A percentile compares a stretch with the other conserved stretches of the same genome.
Conservation (phyloP, 2,888 invertebrate species). For the Rotaria socialis region DNA sequence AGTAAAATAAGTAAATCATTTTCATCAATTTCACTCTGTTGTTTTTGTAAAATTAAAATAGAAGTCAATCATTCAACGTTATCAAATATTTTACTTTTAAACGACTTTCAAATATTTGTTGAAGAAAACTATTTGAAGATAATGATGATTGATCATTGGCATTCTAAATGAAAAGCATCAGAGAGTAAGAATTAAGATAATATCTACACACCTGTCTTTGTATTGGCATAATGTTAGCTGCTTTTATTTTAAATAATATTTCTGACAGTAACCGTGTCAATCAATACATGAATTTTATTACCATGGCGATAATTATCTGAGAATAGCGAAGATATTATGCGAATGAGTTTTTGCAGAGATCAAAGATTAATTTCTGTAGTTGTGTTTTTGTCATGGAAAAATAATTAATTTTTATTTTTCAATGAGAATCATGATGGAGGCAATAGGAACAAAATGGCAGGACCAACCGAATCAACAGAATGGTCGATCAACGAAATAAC, state of each 20-base stretch:
- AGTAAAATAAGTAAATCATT: conserved; percentile 17
- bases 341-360: background rate
- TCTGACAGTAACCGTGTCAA: background rate
- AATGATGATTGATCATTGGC: background rate
- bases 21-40: conserved; percentile 28
- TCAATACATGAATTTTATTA: no score
- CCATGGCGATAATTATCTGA: background rate
- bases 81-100: background rate
- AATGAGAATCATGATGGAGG: background rate
- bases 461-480: background rate
- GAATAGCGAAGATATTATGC: background rate
- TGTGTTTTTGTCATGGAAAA: background rate
- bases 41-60: background rate
- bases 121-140: background rate
- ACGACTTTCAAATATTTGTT: conserved; percentile 10
- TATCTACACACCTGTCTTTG: background rate
- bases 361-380: background rate
- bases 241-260: background rate
- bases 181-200: background rate
- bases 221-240: background rate
- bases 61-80: no score
- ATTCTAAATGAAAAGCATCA: background rate
- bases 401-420: background rate
- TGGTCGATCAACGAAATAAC: background rate
- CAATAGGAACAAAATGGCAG: background rate